These are phyloP conservation scores for Esox masquinongy DNA, from an alignment of 2,797 vertebrate species.

Conservation along the genomic window DNA sequence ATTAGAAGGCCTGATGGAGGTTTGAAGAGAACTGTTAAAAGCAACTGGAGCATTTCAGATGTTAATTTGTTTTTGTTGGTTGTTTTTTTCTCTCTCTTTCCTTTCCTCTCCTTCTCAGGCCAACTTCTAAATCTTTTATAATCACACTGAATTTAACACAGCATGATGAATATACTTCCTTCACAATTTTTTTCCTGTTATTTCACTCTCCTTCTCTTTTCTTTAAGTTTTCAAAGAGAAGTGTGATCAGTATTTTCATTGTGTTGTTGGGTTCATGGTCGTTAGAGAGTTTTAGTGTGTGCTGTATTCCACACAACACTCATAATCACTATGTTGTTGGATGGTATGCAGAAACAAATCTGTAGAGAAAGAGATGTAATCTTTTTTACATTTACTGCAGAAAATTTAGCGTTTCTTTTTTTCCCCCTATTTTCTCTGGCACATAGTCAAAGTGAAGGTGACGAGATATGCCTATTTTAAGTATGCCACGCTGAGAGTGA, in stretches of 20 bases:
- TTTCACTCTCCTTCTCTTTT: slow-evolving; percentile 40
- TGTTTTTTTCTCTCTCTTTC: slow-evolving; percentile 26
- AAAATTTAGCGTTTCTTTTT: slow-evolving; percentile 30
- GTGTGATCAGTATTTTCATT: background rate
- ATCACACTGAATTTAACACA: slow-evolving; percentile 89
- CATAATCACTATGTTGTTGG: background rate
- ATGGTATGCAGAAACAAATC: background rate
- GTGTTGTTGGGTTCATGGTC: slow-evolving; percentile 26
- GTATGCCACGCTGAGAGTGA: background rate
- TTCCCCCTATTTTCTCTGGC: slow-evolving; percentile 29
- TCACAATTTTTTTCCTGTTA: slow-evolving; percentile 54
- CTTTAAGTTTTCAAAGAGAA: background rate
- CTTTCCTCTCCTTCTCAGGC: slow-evolving; percentile 39
- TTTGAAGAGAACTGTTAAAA: slow-evolving; percentile 87
- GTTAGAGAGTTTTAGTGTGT: slow-evolving; percentile 20
- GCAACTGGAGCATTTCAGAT: slow-evolving; percentile 85
- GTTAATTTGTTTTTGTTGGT: slow-evolving; percentile 88
- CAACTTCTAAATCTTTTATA: slow-evolving; percentile 84
- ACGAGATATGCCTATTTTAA: background rate
- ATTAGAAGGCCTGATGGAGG: slow-evolving; percentile 79
- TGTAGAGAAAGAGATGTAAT: background rate
- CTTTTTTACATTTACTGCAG: background rate
- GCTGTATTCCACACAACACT: background rate
- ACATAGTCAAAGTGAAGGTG: slow-evolving; percentile 7
- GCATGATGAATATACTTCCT: slow-evolving; percentile 69